Evolutionary conservation across 2,797 vertebrate genomes (phyloP), one percentile per base, ranked within the genome.

Genomic region (Spea hammondii): DNA sequence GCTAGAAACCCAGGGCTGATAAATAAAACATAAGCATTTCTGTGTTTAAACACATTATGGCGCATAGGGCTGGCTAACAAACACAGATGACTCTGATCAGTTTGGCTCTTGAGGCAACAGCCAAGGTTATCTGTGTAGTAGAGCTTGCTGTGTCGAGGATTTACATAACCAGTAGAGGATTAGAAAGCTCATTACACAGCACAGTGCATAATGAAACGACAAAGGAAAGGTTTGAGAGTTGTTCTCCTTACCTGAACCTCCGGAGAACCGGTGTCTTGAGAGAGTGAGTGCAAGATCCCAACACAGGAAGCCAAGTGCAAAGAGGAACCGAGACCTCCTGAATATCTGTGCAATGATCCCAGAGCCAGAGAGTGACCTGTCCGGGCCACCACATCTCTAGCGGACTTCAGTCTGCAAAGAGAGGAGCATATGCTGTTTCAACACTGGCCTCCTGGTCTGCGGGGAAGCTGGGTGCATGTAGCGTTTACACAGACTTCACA

Each of bases 251-350:
- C 96, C 93, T 97, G 96, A 75, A 97, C 95, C 85, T 98, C 95
- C 32, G 96, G 97, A 59, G 95, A 97, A 82, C 95, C 97, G 84
- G 84, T 95, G 86, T 98, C 97, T 89, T 97, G 96, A 88, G 96
- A 94, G 76, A 98, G 91, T 66, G 96, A 95, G 87, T 94, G 94
- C 79, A 98, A 93, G 81, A 98, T 91, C 45, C 95, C 94, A 84
- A 96, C 89, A 82, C 94, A 97, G 70, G 95, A 92, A 85, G 90
- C 94, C 74, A 98, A 90, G 86, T 96, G 95, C 51, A 96, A 95
- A 80, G 90, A 83, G 8, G 95, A 96, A 84, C 87, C 79, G 87
- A 95, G 91, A 65, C 96, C 95, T 82, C 96, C 94, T 6, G 91
- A 85, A 83, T 98, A 94, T 69, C 95, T 94, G 79, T 96, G 88